A percentile compares a stretch with the other conserved stretches of the same genome.
Conservation (phyloP, 2,888 invertebrate species). For the Caenorhabditis sp. region DNA sequence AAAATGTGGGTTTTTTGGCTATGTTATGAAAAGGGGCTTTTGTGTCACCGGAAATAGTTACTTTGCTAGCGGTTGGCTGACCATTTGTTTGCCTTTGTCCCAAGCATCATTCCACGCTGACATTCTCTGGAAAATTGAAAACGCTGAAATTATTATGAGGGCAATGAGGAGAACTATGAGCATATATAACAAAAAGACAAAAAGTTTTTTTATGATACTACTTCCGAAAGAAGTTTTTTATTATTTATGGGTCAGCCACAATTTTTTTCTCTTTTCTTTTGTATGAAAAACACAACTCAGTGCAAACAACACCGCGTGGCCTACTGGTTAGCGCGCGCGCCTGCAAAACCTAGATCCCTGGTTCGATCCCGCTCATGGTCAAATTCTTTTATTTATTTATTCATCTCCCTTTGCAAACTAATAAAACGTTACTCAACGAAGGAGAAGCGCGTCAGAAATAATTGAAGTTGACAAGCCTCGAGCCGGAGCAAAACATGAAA, state of each 20-base stretch:
- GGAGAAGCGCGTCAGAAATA: not conserved
- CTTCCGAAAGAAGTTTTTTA: not conserved
- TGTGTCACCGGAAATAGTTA: conserved; percentile 40
- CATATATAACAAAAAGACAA: not conserved
- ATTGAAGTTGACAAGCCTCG: not conserved
- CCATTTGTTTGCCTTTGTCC: conserved; percentile 59
- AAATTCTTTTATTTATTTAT: too few relatives aligned
- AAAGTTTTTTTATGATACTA: conserved; percentile 17
- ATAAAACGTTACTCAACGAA: too few relatives aligned
- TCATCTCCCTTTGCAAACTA: too few relatives aligned
- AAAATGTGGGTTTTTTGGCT: conserved; percentile 20
- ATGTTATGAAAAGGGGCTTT: conserved; percentile 20
- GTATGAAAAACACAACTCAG: too few relatives aligned
- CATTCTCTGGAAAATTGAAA: conserved; percentile 17
- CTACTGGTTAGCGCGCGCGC: too few relatives aligned
- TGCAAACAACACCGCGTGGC: too few relatives aligned
- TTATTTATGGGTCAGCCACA: not conserved
- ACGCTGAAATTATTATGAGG: not conserved
- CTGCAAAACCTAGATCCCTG: too few relatives aligned
- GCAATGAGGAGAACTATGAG: not conserved
- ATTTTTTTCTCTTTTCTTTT: too few relatives aligned
- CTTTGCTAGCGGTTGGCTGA: conserved; percentile 62
- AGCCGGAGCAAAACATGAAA: not conserved
- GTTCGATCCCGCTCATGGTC: too few relatives aligned
- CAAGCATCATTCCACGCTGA: conserved; percentile 50